A percentile compares a stretch with the other conserved stretches of the same genome.
These are phyloP conservation scores for Scomber scombrus DNA, from an alignment of 2,113 vertebrate genomes.

Conservation along the genomic window DNA sequence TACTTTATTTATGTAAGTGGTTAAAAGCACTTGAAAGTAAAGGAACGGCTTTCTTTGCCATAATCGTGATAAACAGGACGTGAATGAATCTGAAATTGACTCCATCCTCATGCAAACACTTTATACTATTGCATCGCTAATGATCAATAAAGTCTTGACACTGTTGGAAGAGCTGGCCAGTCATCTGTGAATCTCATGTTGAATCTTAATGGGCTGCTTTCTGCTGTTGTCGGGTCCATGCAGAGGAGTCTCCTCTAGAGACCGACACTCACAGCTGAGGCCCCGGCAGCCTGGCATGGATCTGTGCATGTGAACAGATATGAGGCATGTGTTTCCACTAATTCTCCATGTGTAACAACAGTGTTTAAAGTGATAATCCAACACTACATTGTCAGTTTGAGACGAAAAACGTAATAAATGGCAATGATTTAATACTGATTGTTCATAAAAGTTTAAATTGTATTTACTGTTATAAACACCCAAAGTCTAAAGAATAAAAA, in stretches of 20 bases:
- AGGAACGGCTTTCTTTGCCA: neutral
- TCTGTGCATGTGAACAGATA: neutral
- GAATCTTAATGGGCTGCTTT: conserved; percentile 80
- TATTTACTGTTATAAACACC: too few relatives aligned
- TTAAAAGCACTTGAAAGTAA: neutral
- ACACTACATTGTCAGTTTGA: neutral
- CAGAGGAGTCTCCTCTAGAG: conserved; percentile 62
- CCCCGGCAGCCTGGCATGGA: conserved; percentile 32
- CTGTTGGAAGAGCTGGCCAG: conserved; percentile 48
- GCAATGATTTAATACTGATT: too few relatives aligned
- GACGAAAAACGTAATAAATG: too few relatives aligned
- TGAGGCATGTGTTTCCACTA: neutral
- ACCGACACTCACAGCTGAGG: conserved; percentile 63
- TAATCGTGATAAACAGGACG: neutral
- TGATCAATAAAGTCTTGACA: conserved; percentile 50
- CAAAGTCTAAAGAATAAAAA: too few relatives aligned
- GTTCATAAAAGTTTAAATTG: too few relatives aligned
- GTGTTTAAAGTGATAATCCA: conserved; percentile 9
- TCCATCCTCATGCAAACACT: conserved; percentile 10
- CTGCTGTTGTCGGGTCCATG: conserved; percentile 19
- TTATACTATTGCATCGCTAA: conserved; percentile 52
- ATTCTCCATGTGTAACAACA: neutral
- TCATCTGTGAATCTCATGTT: conserved; percentile 29
- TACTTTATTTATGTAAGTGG: neutral
- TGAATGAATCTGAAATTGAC: conserved; percentile 16